Evolutionary conservation across 2,888 invertebrate species (phyloP), one percentile per base, ranked within the genome.

Genomic region (Apamea crenata): DNA sequence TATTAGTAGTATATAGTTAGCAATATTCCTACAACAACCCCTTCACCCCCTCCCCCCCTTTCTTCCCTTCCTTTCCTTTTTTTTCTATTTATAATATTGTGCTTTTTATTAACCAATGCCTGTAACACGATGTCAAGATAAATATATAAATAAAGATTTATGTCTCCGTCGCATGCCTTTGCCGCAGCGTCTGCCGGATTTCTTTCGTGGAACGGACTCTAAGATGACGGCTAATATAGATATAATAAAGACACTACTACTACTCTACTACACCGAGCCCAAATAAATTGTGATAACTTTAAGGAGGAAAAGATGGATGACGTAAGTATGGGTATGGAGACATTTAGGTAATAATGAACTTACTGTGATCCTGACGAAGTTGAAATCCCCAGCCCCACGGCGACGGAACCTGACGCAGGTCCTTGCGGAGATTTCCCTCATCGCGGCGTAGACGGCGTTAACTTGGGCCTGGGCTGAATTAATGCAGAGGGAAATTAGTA

Each of bases 321-420:
- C 14, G 25, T 29, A 29, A 16, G 8, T 50, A 50, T 50, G 4
- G 16, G 8, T 50, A 50, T 2, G 29, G 25, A 25, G 36, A 56
- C 5, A 56, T 53, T 71, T n/a, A 59, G 59, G n/a, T 71, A n/a
- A n/a, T 36, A 36, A 36, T 40, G 21, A 71, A 71, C 76, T 91
- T 84, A 93, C 93, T 29, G 92, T 92, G 6, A 93, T 79, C 50
- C 88, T 81, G 36, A 92, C 92, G 77, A 67, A 93, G 73, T 82
- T 82, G 8, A 7, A 69, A 1, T 93, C 92, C 2, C 70, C 71
- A 14, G 80, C 56, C 2, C 66, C 70, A 59, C 90, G 84, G 2
- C 63, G 76, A 14, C 91, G 89, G 88, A 92, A 93, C n/a, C 89
- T 78, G 29, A 92, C 66, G 82, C 93, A 93, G 16, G 92, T 91